Base-by-base conservation (phyloP, 2,888 invertebrate species). In the Perizoma flavofasciatum region DNA sequence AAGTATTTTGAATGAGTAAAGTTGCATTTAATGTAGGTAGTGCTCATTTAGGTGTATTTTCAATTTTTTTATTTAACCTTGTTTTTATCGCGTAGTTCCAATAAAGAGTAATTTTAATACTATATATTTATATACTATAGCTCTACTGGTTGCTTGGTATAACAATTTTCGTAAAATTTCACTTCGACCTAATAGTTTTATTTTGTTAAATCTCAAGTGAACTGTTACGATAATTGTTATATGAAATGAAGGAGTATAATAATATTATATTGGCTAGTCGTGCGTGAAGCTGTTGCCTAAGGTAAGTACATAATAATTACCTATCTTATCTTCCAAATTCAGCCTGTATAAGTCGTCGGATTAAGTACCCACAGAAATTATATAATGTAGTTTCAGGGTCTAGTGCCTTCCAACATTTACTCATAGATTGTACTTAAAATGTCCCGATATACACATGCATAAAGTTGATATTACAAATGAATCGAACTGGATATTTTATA, bases 11-110 rank as follows among this genome's bases (percentile, higher is more conserved):
- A 72, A 79, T 83, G 87, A 86, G 85, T 85, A 81, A 80, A 79
- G 80, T 78, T 88, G 88, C 89, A 89, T 89, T 88, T 88, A 89
- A 89, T 88, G 88, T 89, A 86, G 83, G 78, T 80, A 78, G 76
- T 79, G 78, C 88, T 88, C 87, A 79, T 79, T 67, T 77, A 63
- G 72, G 70, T 81, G 73, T 74, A n/a, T n/a, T n/a, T n/a, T n/a
- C n/a, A 74, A 73, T 76, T 71, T 65, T 68, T 63, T 73, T n/a
- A n/a, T n/a, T n/a, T n/a, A n/a, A n/a, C n/a, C n/a, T n/a, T 72
- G 68, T 81, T 79, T 55, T 72, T 79, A 71, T 76, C 66, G 65
- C 72, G 66, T 71, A 71, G 67, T 65, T 70, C 70, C 70, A 72
- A 63, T 60, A 62, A 61, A 67, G 63, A 70, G 69, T 74, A 77